Evolutionary conservation across 1,140 invertebrate species (phyloP).

Genomic region (Ridgeia piscesae): DNA sequence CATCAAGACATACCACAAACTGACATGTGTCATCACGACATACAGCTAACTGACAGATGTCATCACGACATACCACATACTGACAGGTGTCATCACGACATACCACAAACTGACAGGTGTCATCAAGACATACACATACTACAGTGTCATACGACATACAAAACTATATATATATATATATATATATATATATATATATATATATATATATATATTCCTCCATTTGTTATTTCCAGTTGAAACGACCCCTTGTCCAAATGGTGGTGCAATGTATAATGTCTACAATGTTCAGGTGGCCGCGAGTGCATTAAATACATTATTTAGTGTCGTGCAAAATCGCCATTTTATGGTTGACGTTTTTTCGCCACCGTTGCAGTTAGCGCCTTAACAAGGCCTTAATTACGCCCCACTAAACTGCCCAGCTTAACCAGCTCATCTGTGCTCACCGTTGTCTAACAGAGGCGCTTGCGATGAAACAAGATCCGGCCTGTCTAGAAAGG

Average conservation of each 20-base stretch:
- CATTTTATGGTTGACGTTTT: neutral
- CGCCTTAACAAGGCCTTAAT: neutral
- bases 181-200: too few relatives aligned
- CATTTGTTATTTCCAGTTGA: neutral
- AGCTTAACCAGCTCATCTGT: neutral
- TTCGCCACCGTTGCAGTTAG: neutral
- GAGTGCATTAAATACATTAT: neutral
- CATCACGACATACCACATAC: too few relatives aligned
- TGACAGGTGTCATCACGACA: too few relatives aligned
- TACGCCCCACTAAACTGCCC: neutral
- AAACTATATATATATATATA: too few relatives aligned
- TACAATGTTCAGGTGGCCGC: neutral
- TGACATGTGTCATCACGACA: too few relatives aligned
- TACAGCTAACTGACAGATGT: too few relatives aligned
- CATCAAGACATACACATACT: too few relatives aligned
- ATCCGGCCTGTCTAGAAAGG: neutral
- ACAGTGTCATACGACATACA: too few relatives aligned
- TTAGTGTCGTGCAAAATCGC: neutral
- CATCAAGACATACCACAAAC: too few relatives aligned
- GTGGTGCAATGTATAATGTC: neutral
- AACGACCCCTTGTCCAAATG: neutral
- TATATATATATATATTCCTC: too few relatives aligned
- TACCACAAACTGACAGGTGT: too few relatives aligned
- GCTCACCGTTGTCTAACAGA: neutral
- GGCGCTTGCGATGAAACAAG: neutral